Percentiles rank a stretch among this genome's conserved stretches.
Evolutionary conservation across 2,888 invertebrate genomes (phyloP).

Genomic region (Parapristionchus giblindavisi): DNA sequence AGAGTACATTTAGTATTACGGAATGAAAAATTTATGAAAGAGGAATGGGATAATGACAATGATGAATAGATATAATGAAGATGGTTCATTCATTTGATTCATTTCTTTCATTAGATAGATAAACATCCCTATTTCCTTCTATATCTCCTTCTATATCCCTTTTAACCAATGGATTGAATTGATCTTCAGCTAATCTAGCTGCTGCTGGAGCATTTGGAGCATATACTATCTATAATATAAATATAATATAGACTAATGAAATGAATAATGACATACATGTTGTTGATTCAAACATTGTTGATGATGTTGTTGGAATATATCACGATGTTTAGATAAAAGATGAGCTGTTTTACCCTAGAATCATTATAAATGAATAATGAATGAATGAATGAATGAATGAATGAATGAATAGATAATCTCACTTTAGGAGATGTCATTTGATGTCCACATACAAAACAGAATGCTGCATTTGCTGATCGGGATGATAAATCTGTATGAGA

Average conservation of each 20-base stretch:
- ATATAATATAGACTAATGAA: too few species aligned
- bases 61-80: neutral
- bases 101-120: neutral
- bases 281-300: constrained; percentile 48
- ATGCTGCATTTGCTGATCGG: constrained; percentile 27
- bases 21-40: neutral
- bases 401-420: neutral
- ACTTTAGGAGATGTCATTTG: constrained; percentile 44
- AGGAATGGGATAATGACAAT: neutral
- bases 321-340: constrained; percentile 44
- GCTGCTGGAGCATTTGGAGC: constrained; percentile 34
- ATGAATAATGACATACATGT: constrained; percentile 39
- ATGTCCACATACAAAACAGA: constrained; percentile 52
- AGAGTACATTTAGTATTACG: neutral
- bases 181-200: constrained; percentile 7
- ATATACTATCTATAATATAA: constrained; percentile 4
- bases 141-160: neutral
- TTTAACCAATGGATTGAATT: neutral
- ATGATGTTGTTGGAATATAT: constrained; percentile 48
- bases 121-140: neutral
- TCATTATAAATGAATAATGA: constrained; percentile 28
- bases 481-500: constrained; percentile 50
- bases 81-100: neutral
- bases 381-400: neutral
- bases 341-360: constrained; percentile 52